These are phyloP conservation scores for Ictalurus furcatus DNA, from an alignment of 2,113 vertebrate genomes.

Conservation along the genomic window DNA sequence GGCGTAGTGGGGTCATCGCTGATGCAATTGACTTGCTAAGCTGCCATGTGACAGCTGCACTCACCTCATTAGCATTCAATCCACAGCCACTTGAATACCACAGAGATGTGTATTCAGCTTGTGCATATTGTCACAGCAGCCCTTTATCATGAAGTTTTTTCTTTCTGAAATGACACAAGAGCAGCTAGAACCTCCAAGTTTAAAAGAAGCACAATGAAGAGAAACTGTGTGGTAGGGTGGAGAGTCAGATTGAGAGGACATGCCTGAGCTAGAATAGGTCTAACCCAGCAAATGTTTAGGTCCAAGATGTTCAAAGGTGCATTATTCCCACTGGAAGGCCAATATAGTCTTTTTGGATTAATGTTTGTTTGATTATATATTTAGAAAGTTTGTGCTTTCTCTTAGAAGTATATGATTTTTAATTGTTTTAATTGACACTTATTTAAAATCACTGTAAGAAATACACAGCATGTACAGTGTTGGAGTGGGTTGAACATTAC, in stretches of 20 bases:
- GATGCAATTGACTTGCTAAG: conserved; percentile 52
- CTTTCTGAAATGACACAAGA: conserved; percentile 14
- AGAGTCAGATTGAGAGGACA: background rate
- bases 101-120: conserved; percentile 35
- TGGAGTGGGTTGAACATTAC: background rate
- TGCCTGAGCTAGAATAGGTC: background rate
- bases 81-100: conserved; percentile 37
- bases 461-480: background rate
- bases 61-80: conserved; percentile 54
- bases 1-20: conserved; percentile 37
- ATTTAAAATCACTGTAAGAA: background rate
- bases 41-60: conserved; percentile 51
- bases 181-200: conserved; percentile 29
- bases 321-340: background rate
- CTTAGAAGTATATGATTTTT: too few relatives aligned
- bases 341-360: background rate
- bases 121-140: conserved; percentile 41
- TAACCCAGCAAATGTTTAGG: background rate
- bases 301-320: background rate
- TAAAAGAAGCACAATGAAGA: background rate
- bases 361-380: background rate
- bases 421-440: too few relatives aligned
- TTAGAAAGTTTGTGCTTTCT: too few relatives aligned
- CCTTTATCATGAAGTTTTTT: conserved; percentile 45
- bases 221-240: background rate